A percentile compares a stretch with the other conserved stretches of the same genome.
Conservation (phyloP, 2,113 vertebrate genomes). For the Piprites chloris region DNA sequence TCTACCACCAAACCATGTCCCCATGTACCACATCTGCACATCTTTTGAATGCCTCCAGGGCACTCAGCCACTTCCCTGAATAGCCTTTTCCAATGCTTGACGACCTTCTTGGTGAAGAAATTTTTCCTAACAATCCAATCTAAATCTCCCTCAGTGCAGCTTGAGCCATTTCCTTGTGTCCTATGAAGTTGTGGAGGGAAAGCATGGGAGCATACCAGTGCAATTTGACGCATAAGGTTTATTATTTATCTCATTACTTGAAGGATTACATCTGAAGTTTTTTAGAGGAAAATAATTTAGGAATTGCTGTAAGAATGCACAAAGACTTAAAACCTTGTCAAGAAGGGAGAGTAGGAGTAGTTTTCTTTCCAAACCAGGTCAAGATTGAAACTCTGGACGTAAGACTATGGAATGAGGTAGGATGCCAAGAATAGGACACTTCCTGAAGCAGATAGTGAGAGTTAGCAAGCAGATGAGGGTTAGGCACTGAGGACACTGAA, state of each 20-base stretch:
- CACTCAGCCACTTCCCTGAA: neutral
- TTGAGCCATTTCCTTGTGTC: neutral
- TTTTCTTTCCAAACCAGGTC: neutral
- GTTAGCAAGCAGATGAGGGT: neutral
- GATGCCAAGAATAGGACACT: neutral
- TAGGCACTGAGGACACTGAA: neutral
- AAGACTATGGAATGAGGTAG: neutral
- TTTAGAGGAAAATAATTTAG: neutral
- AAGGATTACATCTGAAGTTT: neutral
- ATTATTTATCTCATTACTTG: neutral
- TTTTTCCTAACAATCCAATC: neutral
- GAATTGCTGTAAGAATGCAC: neutral
- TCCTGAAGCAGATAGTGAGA: neutral
- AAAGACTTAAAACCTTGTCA: neutral
- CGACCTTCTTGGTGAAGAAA: neutral
- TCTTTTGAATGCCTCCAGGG: neutral
- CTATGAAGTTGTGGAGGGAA: neutral
- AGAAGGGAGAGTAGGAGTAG: neutral
- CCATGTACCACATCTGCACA: accelerated
- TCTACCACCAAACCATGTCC: neutral
- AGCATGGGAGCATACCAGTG: neutral
- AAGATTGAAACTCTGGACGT: neutral
- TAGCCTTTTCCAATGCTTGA: neutral
- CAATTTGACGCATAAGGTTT: neutral
- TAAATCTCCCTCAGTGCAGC: neutral